phyloP scores from a whole-genome alignment of 2,888 invertebrate genomes.

The Perdita meconis region DNA sequence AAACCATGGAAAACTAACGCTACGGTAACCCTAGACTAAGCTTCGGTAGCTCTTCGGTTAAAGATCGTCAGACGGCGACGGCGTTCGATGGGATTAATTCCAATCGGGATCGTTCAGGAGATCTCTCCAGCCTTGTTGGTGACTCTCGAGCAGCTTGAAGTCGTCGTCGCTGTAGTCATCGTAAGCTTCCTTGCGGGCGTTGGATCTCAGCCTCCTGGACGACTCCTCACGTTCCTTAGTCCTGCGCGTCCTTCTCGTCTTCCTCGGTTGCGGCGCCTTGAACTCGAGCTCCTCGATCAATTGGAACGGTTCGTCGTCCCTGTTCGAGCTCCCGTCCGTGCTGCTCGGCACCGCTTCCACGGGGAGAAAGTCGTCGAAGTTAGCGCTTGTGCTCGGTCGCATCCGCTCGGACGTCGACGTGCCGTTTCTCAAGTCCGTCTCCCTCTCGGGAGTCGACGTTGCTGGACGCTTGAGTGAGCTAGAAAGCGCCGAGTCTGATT shows the following conservation, averaged over 20 bases:
- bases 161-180: constrained; percentile 45
- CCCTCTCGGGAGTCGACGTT: constrained; percentile 44
- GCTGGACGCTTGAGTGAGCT: constrained; percentile 78
- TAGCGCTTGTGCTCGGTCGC: constrained; percentile 2
- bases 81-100: too few species aligned
- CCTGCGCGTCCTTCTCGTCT: constrained; percentile 45
- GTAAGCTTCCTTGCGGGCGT: not conserved
- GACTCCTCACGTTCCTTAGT: constrained; percentile 14
- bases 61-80: too few species aligned
- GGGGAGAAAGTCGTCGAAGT: constrained; percentile 9
- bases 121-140: too few species aligned
- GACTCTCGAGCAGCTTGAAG: not conserved
- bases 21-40: not conserved
- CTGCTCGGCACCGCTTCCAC: constrained; percentile 24
- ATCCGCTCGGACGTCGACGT: not conserved
- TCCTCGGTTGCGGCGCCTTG: constrained; percentile 49
- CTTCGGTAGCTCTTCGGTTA: too few species aligned
- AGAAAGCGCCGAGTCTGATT: constrained; percentile 82
- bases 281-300: constrained; percentile 45
- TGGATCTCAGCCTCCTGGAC: constrained; percentile 21
- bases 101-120: too few species aligned
- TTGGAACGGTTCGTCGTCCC: constrained; percentile 27
- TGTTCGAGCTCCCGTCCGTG: constrained; percentile 20
- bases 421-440: constrained; percentile 43
- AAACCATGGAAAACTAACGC: not conserved